Base-by-base conservation (phyloP, 2,888 invertebrate species). In the Eristalinus sepulchralis region DNA sequence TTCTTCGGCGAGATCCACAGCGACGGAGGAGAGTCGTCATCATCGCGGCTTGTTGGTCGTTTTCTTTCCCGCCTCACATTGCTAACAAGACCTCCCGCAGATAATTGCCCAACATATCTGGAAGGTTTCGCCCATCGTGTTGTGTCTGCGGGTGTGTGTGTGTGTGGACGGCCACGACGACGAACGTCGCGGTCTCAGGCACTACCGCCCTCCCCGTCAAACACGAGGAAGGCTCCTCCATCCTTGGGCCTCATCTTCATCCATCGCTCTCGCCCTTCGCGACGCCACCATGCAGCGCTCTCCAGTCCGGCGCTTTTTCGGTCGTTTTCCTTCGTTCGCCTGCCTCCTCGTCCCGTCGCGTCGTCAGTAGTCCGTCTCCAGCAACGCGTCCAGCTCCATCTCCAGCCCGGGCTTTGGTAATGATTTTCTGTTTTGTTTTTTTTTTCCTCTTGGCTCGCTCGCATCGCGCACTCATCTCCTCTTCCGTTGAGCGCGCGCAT, bases 41-140 rank as follows among this genome's bases (percentile, higher is more conserved):
- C 73, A 24, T 66, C 17, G 17, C 63, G 81, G 76, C 75, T 81
- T 81, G 81, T 63, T 81, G 64, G 78, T 86, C 83, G 86, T 86
- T 86, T 86, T 86, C 82, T 86, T 86, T 83, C 86, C 86, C 86
- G 86, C 86, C 86, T 86, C 83, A 78, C 83, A 86, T 83, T 83
- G 86, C 86, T 86, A 86, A 86, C 86, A 86, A 86, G 86, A 86
- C 86, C 86, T 86, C 86, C 82, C 86, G 86, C 86, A 83, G 86
- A 86, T 86, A 86, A 86, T 86, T 86, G 86, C 86, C 78, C 86
- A 83, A 83, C 86, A 86, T 86, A 86, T 86, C 86, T 86, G 70
- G 86, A 86, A 86, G 86, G 86, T 83, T 86, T 83, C 86, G 86
- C 86, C 86, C 86, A 86, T 86, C 83, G 86, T 70, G 75, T 81